Evolutionary conservation across 2,113 vertebrate genomes (phyloP), one percentile per base, ranked within the genome.

Genomic region (Dromaius novaehollandiae): DNA sequence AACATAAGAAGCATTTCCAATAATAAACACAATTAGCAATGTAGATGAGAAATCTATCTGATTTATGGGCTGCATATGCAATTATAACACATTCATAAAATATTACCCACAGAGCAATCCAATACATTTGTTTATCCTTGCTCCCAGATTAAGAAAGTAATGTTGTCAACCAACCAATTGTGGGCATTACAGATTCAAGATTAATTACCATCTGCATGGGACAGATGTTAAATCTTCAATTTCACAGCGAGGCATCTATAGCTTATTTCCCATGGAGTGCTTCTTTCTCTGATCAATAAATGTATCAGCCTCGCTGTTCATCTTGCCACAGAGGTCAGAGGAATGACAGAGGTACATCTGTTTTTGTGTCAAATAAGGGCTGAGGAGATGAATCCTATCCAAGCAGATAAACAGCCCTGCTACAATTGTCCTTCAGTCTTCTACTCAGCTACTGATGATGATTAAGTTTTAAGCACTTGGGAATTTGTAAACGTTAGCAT

Each of bases 271-370:
- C 40, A 87, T 89, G 88, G 92, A 97, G 93, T 86, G 79, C 82
- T 93, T 93, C 95, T 97, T 96, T 79, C 75, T 97, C 84, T 97
- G 96, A 98, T 98, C 98, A 97, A 98, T 98, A 98, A 97, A 86
- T 46, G 79, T 73, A 97, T 91, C 96, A 93, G 95, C 70, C 79
- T 96, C 81, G 93, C 82, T 97, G 92, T 97, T 98, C 95, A 96
- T 98, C 97, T 98, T 97, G 92, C 96, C 94, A 96, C 90, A 95
- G 95, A 97, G 97, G 98, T 98, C 97, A 97, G 76, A 94, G 46
- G 55, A 95, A 93, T 96, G 97, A 97, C 97, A 97, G 95, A 86
- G 79, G 82, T 95, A 94, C 97, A 97, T 98, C 96, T 98, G 96
- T 91, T 97, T 98, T 96, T 96, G 18, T 97, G 96, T 97, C 97